These are phyloP conservation scores for Byasa hedistus DNA, from an alignment of 2,888 invertebrate genomes.

Conservation along the genomic window DNA sequence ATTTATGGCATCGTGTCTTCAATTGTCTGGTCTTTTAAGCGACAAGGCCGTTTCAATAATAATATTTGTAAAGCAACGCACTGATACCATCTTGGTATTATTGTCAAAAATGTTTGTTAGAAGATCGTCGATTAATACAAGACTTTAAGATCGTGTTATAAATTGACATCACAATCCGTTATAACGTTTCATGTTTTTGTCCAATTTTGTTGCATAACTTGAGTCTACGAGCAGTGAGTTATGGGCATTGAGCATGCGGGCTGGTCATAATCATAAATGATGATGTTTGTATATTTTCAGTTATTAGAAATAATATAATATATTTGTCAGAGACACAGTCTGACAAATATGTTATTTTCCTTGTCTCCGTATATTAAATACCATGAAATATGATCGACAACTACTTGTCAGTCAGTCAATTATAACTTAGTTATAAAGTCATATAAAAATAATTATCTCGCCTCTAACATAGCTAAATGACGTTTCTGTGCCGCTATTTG, in stretches of 20 bases:
- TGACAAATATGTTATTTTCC: slow-evolving; percentile 15
- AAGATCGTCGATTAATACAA: not conserved
- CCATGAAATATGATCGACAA: slow-evolving; percentile 3
- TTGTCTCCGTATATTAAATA: not conserved
- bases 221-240: slow-evolving; percentile 11
- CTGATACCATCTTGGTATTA: not conserved
- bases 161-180: not conserved
- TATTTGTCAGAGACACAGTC: not conserved
- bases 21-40: slow-evolving; percentile 14
- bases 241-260: slow-evolving; percentile 9
- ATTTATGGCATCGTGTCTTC: not conserved
- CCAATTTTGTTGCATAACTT: slow-evolving; percentile 21
- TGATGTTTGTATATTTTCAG: slow-evolving; percentile 14
- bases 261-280: slow-evolving; percentile 12
- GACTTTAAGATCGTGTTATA: too few species aligned
- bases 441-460: slow-evolving; percentile 14
- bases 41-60: slow-evolving; percentile 18
- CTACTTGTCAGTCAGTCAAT: not conserved
- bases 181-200: slow-evolving; percentile 13
- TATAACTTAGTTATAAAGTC: not conserved
- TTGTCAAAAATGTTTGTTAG: not conserved
- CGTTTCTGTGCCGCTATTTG: slow-evolving; percentile 7
- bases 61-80: not conserved
- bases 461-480: slow-evolving; percentile 6
- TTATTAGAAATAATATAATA: slow-evolving; percentile 7